A percentile compares a stretch with the other conserved stretches of the same genome.
These are phyloP conservation scores for Tragelaphus strepsiceros DNA, from an alignment of 2,113 vertebrate species.

Conservation along the genomic window DNA sequence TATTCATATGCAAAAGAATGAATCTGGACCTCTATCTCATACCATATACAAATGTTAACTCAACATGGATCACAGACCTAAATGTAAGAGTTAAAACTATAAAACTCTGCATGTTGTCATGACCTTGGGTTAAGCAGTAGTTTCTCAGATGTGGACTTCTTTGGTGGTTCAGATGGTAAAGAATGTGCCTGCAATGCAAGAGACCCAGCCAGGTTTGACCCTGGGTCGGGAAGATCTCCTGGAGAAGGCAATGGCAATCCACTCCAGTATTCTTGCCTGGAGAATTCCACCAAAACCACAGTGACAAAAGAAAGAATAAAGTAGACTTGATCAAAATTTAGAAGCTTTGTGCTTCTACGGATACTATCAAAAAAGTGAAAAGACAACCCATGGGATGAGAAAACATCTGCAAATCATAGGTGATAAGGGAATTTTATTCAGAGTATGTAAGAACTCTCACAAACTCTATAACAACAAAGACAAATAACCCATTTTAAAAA, in stretches of 20 bases:
- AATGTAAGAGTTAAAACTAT: not conserved
- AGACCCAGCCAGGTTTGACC: not conserved
- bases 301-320: not conserved
- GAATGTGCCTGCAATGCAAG: not conserved
- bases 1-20: not conserved
- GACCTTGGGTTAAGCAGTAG: not conserved
- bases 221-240: not conserved
- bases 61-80: not conserved
- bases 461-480: not conserved
- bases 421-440: not conserved
- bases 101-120: not conserved
- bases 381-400: not conserved
- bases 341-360: not conserved
- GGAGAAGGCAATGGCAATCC: not conserved
- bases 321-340: not conserved
- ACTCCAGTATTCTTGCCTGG: not conserved
- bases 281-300: not conserved
- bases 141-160: not conserved
- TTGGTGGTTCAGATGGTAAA: not conserved
- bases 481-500: not conserved
- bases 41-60: not conserved
- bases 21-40: not conserved
- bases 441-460: not conserved
- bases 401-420: not conserved
- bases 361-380: not conserved